A percentile compares a stretch with the other conserved stretches of the same genome.
Evolutionary conservation across 2,113 vertebrate species (phyloP).

Genomic region (Vireo altiloquus): DNA sequence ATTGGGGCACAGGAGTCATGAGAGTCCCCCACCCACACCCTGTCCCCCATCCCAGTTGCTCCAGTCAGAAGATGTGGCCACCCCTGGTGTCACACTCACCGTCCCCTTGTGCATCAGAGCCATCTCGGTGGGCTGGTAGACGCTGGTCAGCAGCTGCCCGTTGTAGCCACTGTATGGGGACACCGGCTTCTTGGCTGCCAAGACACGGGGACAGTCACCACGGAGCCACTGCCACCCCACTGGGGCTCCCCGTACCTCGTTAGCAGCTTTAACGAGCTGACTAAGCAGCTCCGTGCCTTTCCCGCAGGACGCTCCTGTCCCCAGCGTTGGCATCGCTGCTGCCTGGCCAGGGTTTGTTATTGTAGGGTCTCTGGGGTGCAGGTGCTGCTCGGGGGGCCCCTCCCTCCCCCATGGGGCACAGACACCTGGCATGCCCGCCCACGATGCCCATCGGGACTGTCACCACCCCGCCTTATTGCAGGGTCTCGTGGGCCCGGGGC

Average conservation of each 20-base stretch:
- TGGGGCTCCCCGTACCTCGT: neutral
- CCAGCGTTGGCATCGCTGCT: neutral
- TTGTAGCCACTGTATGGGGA: conserved; percentile 93
- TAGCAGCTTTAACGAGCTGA: conserved; percentile 24
- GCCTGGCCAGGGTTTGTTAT: neutral
- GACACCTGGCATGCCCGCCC: neutral
- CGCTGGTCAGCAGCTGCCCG: conserved; percentile 83
- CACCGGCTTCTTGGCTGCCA: conserved; percentile 81
- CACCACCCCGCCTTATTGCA: neutral
- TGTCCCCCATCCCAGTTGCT: rapidly evolving
- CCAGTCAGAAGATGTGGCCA: neutral
- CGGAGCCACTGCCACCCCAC: neutral
- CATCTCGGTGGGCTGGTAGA: conserved; percentile 96
- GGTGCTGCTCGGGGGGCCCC: neutral
- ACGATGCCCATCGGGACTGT: rapidly evolving
- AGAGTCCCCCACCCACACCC: no score
- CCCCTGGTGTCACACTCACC: conserved; percentile 53
- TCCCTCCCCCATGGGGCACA: neutral
- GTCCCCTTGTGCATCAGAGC: conserved; percentile 86
- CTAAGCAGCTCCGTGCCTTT: neutral
- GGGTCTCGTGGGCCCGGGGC: neutral
- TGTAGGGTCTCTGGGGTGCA: neutral
- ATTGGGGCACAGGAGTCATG: neutral
- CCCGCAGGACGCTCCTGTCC: neutral
- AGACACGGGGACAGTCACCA: neutral